Conservation (phyloP, 2,113 vertebrate species). For the Ceratotherium simum region DNA sequence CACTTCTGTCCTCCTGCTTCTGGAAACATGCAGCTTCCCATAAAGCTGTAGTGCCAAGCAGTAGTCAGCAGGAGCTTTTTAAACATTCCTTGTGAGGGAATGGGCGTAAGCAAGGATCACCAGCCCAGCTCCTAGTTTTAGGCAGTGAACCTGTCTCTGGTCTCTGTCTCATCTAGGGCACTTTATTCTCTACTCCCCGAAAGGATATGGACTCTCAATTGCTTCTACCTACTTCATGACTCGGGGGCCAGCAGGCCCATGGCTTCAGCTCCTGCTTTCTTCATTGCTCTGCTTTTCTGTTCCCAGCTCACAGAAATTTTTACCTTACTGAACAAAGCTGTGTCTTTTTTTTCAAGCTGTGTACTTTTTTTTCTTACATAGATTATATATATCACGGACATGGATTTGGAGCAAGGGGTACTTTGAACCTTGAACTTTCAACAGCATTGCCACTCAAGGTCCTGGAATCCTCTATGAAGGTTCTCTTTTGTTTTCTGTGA, state of each 20-base stretch:
- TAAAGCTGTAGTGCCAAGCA: neutral
- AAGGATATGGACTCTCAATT: neutral
- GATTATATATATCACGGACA: neutral
- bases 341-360: neutral
- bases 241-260: neutral
- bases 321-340: neutral
- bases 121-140: neutral
- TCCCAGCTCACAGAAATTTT: neutral
- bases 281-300: neutral
- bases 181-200: neutral
- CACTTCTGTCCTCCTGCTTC: neutral
- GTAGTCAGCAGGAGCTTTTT: neutral
- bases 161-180: neutral
- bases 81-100: neutral
- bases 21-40: neutral
- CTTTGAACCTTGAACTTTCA: neutral
- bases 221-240: neutral
- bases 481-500: conserved; percentile 10
- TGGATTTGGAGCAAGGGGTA: neutral
- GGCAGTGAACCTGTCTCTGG: neutral
- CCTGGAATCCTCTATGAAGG: neutral
- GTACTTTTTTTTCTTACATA: neutral
- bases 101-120: neutral
- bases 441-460: neutral
- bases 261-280: neutral